A percentile compares a stretch with the other conserved stretches of the same genome.
These are phyloP conservation scores for Euwallacea fornicatus DNA, from an alignment of 1,140 invertebrate genomes.

Conservation along the genomic window DNA sequence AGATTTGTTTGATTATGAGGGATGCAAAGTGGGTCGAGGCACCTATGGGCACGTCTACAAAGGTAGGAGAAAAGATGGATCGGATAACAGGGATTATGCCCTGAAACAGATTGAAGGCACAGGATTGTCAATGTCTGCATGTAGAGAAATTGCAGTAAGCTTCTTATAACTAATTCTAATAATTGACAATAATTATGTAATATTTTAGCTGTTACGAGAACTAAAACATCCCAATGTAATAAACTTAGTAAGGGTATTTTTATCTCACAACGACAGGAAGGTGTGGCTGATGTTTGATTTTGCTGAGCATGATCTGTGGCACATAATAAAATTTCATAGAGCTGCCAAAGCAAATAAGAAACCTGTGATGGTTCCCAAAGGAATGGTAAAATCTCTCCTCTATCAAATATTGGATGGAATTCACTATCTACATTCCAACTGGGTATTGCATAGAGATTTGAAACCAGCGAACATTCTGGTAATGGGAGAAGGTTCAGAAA, in stretches of 20 bases:
- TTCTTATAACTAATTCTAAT: background rate
- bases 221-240: slow-evolving; percentile 98
- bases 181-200: background rate
- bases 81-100: slow-evolving; percentile 91
- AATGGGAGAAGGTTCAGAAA: slow-evolving; percentile 97
- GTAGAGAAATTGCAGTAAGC: slow-evolving; percentile 96
- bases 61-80: slow-evolving; percentile 57
- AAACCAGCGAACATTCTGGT: slow-evolving; percentile 99
- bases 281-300: slow-evolving; percentile 99
- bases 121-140: slow-evolving; percentile 98
- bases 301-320: slow-evolving; percentile 99
- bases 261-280: slow-evolving; percentile 96
- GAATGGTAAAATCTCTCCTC: slow-evolving; percentile 96
- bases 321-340: slow-evolving; percentile 99
- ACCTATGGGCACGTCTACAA: slow-evolving; percentile 95
- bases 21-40: slow-evolving; percentile 98
- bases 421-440: slow-evolving; percentile 99
- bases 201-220: slow-evolving; percentile 88
- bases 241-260: slow-evolving; percentile 94
- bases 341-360: slow-evolving; percentile 99
- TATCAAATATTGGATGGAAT: slow-evolving; percentile 99
- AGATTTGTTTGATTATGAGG: slow-evolving; percentile 98
- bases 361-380: slow-evolving; percentile 92
- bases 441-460: slow-evolving; percentile 98
- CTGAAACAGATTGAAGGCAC: slow-evolving; percentile 99